Conservation (phyloP, 1,140 invertebrate genomes). For the Polypedilum pembai region DNA sequence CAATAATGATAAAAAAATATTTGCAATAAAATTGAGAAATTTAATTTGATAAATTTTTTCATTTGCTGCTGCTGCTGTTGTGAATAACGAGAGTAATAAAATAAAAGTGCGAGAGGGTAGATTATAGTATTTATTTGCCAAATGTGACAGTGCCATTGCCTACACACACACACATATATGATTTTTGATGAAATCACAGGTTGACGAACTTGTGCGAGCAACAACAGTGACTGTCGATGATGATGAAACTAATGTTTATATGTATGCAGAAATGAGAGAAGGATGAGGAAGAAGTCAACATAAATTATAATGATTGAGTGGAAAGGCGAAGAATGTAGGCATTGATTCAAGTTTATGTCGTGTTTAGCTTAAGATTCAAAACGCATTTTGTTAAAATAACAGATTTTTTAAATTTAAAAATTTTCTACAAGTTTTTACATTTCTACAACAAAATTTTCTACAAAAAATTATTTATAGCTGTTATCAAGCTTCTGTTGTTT, state of each 20-base stretch:
- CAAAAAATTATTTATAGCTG: too few relatives aligned
- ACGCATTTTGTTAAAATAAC: too few relatives aligned
- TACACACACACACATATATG: background rate
- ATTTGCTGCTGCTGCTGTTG: background rate
- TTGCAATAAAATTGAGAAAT: background rate
- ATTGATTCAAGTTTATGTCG: too few relatives aligned
- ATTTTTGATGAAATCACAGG: background rate
- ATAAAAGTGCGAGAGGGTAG: background rate
- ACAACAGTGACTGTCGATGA: background rate
- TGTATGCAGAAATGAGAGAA: background rate
- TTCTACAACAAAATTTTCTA: too few relatives aligned
- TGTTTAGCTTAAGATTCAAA: too few relatives aligned
- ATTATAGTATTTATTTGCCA: conserved; percentile 2
- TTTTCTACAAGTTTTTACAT: too few relatives aligned
- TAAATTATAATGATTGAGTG: conserved; percentile 7
- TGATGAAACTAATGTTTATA: background rate
- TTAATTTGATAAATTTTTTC: conserved; percentile 15
- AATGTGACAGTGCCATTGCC: background rate
- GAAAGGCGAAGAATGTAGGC: background rate
- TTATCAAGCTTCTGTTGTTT: too few relatives aligned
- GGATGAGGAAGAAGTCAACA: background rate
- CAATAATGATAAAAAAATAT: background rate
- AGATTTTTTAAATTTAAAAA: too few relatives aligned
- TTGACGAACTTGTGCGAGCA: background rate
- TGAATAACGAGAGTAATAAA: background rate